Percentiles rank a stretch among this genome's conserved stretches.
phyloP scores from a whole-genome alignment of 2,113 vertebrate species.

The Poecilia latipinna region DNA sequence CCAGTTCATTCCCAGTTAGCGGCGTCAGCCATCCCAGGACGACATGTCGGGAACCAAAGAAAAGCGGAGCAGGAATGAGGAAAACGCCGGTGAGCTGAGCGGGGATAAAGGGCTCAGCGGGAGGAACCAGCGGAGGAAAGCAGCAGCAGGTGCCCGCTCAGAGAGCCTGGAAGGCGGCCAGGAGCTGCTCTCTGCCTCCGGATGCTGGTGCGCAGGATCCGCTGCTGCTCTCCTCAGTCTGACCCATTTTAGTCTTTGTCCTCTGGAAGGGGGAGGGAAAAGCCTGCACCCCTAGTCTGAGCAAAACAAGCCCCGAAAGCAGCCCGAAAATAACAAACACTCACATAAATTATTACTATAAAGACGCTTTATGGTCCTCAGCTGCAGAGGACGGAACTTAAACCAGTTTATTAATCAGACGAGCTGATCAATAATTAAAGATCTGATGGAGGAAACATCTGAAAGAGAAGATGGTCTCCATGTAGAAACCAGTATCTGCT shows the following conservation, averaged over 20 bases:
- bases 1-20: conserved; percentile 18
- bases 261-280: conserved; percentile 52
- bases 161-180: not conserved
- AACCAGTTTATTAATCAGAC: not conserved
- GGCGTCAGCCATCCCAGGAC: conserved; percentile 26
- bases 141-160: not conserved
- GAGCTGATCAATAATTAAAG: conserved; percentile 41
- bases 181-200: conserved; percentile 13
- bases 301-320: not conserved
- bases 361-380: not conserved
- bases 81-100: too few relatives aligned
- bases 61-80: not conserved
- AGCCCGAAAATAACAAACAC: not conserved
- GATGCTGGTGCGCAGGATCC: conserved; percentile 38
- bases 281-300: conserved; percentile 29
- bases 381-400: not conserved
- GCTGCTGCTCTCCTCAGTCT: conserved; percentile 52
- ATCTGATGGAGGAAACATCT: conserved; percentile 18
- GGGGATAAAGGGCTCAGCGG: too few relatives aligned
- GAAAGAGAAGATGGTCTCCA: not conserved
- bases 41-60: conserved; percentile 7
- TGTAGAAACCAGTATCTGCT: not conserved
- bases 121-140: not conserved
- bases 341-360: not conserved
- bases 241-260: conserved; percentile 83